Percentiles rank a stretch among this genome's conserved stretches.
These are phyloP conservation scores for Sparus aurata DNA, from an alignment of 2,797 vertebrate species.

Conservation along the genomic window DNA sequence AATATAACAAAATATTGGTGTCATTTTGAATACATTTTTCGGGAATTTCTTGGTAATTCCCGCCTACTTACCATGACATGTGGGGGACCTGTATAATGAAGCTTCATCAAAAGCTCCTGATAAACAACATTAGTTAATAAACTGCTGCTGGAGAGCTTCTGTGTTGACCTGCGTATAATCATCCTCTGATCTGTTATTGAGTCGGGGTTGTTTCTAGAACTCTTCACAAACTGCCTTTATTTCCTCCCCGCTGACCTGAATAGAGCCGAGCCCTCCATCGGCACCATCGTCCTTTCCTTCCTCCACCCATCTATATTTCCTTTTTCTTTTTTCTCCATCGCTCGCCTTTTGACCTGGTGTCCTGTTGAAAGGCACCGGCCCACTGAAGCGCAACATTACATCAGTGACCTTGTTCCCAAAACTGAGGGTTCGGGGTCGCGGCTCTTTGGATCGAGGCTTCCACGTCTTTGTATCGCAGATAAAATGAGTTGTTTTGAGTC, in stretches of 20 bases:
- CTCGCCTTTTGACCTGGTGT: constrained; percentile 62
- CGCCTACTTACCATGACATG: too few relatives aligned
- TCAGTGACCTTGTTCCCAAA: constrained; percentile 50
- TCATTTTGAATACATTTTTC: too few relatives aligned
- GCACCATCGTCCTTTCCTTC: constrained; percentile 21
- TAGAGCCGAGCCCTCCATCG: constrained; percentile 31
- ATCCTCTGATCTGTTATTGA: constrained; percentile 31
- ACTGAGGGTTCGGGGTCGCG: constrained; percentile 13
- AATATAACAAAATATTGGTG: too few relatives aligned
- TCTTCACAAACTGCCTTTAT: constrained; percentile 49
- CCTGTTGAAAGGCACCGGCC: constrained; percentile 44
- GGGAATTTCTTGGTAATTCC: too few relatives aligned
- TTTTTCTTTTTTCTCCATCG: constrained; percentile 33
- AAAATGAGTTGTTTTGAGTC: constrained; percentile 45
- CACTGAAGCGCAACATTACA: constrained; percentile 70
- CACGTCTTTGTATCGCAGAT: constrained; percentile 30
- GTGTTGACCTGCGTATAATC: constrained; percentile 8
- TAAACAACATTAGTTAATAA: constrained; percentile 22
- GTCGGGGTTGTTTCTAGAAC: constrained; percentile 13
- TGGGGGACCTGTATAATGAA: too few relatives aligned
- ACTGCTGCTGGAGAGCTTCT: not conserved
- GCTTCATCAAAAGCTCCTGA: not conserved
- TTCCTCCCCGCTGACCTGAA: constrained; percentile 66
- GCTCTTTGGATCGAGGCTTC: constrained; percentile 2
- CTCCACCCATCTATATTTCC: constrained; percentile 57